A percentile compares a stretch with the other conserved stretches of the same genome.
Conservation (phyloP, 2,888 invertebrate genomes). For the Rutpela maculata region DNA sequence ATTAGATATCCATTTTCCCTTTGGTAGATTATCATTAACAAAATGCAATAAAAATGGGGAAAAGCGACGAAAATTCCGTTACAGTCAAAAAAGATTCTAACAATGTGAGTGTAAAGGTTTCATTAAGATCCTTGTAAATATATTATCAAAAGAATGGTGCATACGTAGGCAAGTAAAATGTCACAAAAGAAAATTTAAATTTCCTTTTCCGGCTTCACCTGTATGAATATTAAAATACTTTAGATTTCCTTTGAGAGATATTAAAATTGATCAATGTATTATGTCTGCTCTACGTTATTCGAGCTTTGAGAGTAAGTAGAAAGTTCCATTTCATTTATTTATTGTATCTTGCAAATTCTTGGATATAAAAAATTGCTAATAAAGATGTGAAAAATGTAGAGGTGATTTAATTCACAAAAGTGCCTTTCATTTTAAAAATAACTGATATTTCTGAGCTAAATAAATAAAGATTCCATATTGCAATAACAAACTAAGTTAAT, state of each 20-base stretch:
- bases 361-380: conserved; percentile 12
- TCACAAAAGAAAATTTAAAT: conserved; percentile 45
- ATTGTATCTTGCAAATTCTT: conserved; percentile 23
- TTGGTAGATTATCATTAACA: background rate
- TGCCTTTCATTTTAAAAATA: background rate
- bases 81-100: conserved; percentile 39
- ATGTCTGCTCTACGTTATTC: conserved; percentile 22
- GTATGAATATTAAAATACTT: conserved; percentile 60
- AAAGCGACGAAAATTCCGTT: conserved; percentile 40
- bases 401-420: background rate
- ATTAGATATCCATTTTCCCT: background rate
- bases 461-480: too few species aligned
- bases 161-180: conserved; percentile 37
- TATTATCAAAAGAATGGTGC: conserved; percentile 50
- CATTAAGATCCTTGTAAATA: conserved; percentile 48
- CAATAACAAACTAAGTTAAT: too few species aligned
- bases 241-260: conserved; percentile 59
- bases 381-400: conserved; percentile 13
- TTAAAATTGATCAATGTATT: conserved; percentile 57
- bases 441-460: background rate
- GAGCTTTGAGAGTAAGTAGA: conserved; percentile 18
- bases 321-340: conserved; percentile 34
- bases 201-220: conserved; percentile 43
- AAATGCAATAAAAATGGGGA: background rate
- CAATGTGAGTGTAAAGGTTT: conserved; percentile 44